Percentiles rank a stretch among this genome's conserved stretches.
phyloP scores from a whole-genome alignment of 2,113 vertebrate species.

The Callorhinus ursinus region DNA sequence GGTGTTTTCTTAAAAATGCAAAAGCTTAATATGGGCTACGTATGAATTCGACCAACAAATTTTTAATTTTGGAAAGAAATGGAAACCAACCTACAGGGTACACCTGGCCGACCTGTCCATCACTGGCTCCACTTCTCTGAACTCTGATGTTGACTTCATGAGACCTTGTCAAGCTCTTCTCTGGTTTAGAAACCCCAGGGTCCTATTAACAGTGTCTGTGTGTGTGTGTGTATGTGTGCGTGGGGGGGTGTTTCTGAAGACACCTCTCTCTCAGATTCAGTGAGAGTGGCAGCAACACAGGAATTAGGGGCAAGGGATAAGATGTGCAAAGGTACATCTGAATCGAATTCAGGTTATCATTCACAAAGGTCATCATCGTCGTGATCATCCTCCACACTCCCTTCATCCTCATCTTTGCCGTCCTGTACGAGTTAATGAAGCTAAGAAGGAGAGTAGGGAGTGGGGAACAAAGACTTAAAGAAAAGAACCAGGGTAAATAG shows the following conservation, averaged over 20 bases:
- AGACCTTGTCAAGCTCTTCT: not conserved
- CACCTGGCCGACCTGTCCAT: not conserved
- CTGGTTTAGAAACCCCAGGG: not conserved
- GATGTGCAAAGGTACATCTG: not conserved
- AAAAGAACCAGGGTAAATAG: not conserved
- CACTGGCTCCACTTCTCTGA: not conserved
- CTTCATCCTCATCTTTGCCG: not conserved
- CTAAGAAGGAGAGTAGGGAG: not conserved
- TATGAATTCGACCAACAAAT: not conserved
- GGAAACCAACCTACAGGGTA: not conserved
- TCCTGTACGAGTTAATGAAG: not conserved
- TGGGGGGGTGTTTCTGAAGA: not conserved
- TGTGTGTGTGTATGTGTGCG: not conserved
- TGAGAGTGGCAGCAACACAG: not conserved
- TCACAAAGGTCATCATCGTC: not conserved
- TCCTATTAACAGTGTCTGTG: not conserved
- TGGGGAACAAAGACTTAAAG: not conserved
- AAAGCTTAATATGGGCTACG: not conserved
- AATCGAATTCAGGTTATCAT: not conserved
- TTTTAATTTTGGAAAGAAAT: constrained; percentile 22
- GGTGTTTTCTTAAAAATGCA: constrained; percentile 39
- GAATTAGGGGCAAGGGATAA: not conserved
- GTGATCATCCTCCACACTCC: not conserved
- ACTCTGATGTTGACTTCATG: not conserved
- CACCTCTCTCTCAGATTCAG: not conserved